These are phyloP conservation scores for Thinocorus orbignyianus DNA, from an alignment of 2,113 vertebrate species.

Conservation along the genomic window DNA sequence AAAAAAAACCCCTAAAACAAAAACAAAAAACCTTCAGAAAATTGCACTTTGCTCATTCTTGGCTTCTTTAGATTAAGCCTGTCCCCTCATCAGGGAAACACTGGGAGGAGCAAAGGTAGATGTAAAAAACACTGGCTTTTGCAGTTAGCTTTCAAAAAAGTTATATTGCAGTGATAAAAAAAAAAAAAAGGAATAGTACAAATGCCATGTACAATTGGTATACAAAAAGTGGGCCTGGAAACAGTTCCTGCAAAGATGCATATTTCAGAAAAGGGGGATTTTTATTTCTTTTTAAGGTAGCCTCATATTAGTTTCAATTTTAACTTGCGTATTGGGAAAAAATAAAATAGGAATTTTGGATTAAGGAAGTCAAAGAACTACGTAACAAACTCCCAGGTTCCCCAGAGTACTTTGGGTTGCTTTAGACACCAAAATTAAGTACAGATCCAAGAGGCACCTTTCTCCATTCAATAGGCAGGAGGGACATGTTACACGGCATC, in stretches of 20 bases:
- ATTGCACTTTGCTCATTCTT: background rate
- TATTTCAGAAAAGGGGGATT: background rate
- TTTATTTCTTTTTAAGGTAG: background rate
- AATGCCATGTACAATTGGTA: background rate
- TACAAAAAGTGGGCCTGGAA: background rate
- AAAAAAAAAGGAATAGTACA: background rate
- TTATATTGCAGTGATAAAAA: background rate
- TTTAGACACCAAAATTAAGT: background rate
- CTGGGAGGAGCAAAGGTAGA: background rate
- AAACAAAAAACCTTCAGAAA: background rate
- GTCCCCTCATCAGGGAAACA: background rate
- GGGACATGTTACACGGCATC: accelerated
- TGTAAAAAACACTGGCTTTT: background rate
- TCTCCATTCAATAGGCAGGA: accelerated
- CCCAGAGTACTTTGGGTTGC: background rate
- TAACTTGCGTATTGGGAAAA: background rate
- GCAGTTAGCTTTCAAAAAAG: background rate
- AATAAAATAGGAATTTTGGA: background rate
- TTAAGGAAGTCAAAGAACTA: background rate
- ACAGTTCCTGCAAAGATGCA: background rate
- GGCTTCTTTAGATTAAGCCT: background rate
- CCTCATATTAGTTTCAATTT: background rate
- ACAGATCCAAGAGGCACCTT: background rate
- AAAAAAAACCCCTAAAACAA: background rate
- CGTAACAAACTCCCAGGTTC: background rate